These are phyloP conservation scores for Bradypus variegatus DNA, from an alignment of 2,797 vertebrate species.

Conservation along the genomic window DNA sequence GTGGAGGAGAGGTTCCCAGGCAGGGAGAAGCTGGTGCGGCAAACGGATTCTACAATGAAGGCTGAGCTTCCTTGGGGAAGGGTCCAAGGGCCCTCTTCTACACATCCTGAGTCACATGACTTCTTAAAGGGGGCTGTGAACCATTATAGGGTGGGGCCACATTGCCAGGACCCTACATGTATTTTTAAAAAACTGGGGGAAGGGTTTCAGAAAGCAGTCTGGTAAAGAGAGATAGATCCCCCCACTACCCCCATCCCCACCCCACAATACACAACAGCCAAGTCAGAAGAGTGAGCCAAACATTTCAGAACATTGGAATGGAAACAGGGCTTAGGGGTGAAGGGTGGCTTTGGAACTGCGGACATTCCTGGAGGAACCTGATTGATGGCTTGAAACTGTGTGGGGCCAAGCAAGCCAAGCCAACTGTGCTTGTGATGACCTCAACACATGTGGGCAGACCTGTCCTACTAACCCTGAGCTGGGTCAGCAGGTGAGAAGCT, in stretches of 20 bases:
- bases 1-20: background rate
- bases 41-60: background rate
- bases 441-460: background rate
- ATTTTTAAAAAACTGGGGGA: background rate
- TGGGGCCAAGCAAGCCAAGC: background rate
- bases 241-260: background rate
- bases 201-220: background rate
- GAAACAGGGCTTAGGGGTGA: background rate
- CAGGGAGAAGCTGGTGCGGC: background rate
- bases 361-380: background rate
- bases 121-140: background rate
- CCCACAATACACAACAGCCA: background rate
- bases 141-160: background rate
- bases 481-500: background rate
- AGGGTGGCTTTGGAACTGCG: background rate
- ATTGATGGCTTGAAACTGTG: background rate
- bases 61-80: background rate
- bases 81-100: background rate
- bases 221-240: background rate
- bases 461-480: background rate
- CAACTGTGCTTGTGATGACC: background rate
- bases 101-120: background rate
- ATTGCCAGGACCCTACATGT: background rate
- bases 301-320: too few species aligned
- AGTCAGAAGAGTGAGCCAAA: background rate